Conservation (phyloP, 2,888 invertebrate genomes). For the Apodemia zela region DNA sequence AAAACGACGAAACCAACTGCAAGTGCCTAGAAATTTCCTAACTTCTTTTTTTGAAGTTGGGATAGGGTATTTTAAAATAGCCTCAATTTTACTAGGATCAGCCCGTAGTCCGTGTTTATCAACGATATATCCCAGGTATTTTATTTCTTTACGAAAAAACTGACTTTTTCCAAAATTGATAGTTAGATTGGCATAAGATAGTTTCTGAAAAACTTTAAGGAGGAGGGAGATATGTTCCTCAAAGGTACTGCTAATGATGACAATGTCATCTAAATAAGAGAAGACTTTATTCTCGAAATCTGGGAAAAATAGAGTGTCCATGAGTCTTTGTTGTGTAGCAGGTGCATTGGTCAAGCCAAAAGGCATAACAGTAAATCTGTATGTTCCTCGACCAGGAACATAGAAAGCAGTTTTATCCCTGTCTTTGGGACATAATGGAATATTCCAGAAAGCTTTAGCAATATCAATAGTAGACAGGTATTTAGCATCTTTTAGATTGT, state of each 20-base stretch:
- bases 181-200: constrained; percentile 31
- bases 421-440: neutral
- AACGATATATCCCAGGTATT: constrained; percentile 35
- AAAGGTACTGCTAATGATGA: constrained; percentile 30
- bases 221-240: constrained; percentile 33
- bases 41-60: neutral
- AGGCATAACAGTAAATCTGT: constrained; percentile 8
- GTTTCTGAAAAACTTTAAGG: constrained; percentile 28
- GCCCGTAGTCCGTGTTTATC: constrained; percentile 34
- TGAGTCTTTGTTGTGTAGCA: constrained; percentile 9
- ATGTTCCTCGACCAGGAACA: neutral
- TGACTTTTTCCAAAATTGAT: constrained; percentile 33
- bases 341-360: constrained; percentile 15
- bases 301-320: constrained; percentile 19
- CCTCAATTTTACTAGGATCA: constrained; percentile 35
- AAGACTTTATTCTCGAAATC: constrained; percentile 34
- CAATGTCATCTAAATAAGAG: constrained; percentile 33
- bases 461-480: neutral
- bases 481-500: neutral
- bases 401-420: neutral
- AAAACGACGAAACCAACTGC: constrained; percentile 1
- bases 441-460: neutral
- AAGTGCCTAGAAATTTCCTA: neutral
- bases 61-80: neutral
- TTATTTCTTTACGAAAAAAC: constrained; percentile 33